Base-by-base conservation (phyloP, 2,113 vertebrate species). In the Elachura formosa region DNA sequence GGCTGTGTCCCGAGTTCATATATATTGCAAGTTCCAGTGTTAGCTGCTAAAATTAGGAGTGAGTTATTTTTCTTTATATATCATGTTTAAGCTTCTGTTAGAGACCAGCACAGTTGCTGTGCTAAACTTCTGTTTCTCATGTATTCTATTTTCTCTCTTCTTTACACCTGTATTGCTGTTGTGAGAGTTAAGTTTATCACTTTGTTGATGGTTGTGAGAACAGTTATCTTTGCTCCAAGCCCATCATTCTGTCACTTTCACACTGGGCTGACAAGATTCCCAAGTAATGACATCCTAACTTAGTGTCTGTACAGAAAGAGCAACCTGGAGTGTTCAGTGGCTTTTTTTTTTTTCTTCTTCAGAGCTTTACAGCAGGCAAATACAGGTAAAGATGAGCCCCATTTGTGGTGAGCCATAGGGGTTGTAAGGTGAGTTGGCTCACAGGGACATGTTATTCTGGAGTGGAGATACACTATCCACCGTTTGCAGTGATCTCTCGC, bases 11-110 rank as follows among this genome's bases (percentile, higher is more conserved):
- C 43, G 67, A 80, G 28, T 82, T 94, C 61, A 45, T 46, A 3
- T 51, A 40, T 83, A 1, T 77, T 84, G 38, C 36, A 51, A 91
- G 26, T 89, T 89, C 48, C 40, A 79, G 19, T 69, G 49, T 85
- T 76, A 28, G 26, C 55, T 59, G 29, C 89, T 96, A 90, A 86
- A 89, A 94, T 96, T 92, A 84, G 38, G 28, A 94, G 17, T 54
- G 49, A 71, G n/a, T 73, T 61, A 41, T 58, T 94, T 96, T 97
- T 77, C 40, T 93, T 83, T 59, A 67, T 75, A 5, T 64, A 54
- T 89, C 1, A 15, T 34, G 8, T 64, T 68, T 83, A 73, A 90
- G 58, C 28, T 54, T 91, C 75, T 82, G 34, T 67, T 92, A 90
- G 78, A 75, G 38, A 81, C 49, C 58, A 79, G 55, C 41, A n/a